These are phyloP conservation scores for Atta texana DNA, from an alignment of 1,140 invertebrate genomes.

Conservation along the genomic window DNA sequence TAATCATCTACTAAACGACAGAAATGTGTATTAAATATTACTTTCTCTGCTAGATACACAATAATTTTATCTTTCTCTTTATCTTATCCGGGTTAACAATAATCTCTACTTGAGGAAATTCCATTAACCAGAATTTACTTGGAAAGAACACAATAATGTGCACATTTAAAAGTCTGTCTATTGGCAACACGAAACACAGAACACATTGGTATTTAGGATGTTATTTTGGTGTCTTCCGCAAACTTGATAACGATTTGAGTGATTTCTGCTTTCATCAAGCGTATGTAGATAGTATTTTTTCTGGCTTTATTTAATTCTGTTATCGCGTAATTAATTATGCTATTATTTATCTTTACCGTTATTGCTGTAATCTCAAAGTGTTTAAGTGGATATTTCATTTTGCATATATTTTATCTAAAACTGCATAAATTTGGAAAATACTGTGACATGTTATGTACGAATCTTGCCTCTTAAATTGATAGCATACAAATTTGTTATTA, in stretches of 20 bases:
- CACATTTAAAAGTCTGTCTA: neutral
- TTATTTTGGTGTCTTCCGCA: neutral
- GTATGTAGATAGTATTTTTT: neutral
- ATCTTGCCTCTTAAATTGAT: neutral
- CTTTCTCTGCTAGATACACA: neutral
- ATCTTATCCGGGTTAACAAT: neutral
- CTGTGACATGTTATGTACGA: neutral
- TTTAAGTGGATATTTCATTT: neutral
- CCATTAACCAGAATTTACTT: neutral
- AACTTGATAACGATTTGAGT: neutral
- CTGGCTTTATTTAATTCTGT: neutral
- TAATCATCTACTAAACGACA: neutral
- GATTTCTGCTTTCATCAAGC: neutral
- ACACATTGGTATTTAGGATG: neutral
- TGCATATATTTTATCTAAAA: neutral
- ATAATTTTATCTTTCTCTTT: neutral
- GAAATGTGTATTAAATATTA: neutral
- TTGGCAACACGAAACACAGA: neutral
- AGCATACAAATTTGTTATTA: neutral
- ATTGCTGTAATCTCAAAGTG: neutral
- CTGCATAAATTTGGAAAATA: neutral
- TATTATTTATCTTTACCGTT: neutral
- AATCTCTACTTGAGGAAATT: slow-evolving; percentile 21
- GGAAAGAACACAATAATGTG: neutral
- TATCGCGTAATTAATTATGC: neutral